A percentile compares a stretch with the other conserved stretches of the same genome.
These are phyloP conservation scores for Machimus atricapillus DNA, from an alignment of 2,888 invertebrate species.

Conservation along the genomic window DNA sequence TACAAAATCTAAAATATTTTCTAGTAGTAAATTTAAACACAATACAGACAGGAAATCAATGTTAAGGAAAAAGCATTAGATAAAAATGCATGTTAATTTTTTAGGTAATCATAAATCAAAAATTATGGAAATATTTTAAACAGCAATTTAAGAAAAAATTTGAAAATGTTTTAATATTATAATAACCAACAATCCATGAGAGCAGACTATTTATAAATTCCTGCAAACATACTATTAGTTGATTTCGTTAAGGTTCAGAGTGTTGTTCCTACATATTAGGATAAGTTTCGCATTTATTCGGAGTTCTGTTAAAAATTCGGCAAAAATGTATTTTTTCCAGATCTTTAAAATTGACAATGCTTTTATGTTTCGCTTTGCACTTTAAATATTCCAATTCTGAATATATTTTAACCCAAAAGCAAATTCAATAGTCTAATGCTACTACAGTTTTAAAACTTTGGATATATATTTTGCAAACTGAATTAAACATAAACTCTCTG, in stretches of 20 bases:
- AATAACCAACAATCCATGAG: background rate
- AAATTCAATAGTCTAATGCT: too few relatives aligned
- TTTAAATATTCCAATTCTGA: too few relatives aligned
- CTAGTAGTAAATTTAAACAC: background rate
- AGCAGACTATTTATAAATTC: background rate
- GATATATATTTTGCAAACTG: too few relatives aligned
- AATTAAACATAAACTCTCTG: too few relatives aligned
- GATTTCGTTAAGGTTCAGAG: background rate
- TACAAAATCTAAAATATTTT: constrained; percentile 23
- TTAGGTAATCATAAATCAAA: background rate
- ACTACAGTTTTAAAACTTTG: too few relatives aligned
- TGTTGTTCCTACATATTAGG: too few relatives aligned
- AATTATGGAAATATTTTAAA: background rate
- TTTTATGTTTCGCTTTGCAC: too few relatives aligned
- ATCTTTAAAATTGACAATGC: too few relatives aligned
- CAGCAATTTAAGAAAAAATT: background rate
- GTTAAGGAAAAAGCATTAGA: background rate
- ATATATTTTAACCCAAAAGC: too few relatives aligned
- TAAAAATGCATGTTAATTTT: background rate
- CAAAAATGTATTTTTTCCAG: too few relatives aligned
- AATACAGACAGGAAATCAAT: background rate
- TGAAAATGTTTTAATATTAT: background rate
- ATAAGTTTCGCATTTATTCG: too few relatives aligned
- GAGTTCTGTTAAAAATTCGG: too few relatives aligned
- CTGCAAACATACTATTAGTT: background rate